These are phyloP conservation scores for Lomographa bimaculata DNA, from an alignment of 2,888 invertebrate genomes.

Conservation along the genomic window DNA sequence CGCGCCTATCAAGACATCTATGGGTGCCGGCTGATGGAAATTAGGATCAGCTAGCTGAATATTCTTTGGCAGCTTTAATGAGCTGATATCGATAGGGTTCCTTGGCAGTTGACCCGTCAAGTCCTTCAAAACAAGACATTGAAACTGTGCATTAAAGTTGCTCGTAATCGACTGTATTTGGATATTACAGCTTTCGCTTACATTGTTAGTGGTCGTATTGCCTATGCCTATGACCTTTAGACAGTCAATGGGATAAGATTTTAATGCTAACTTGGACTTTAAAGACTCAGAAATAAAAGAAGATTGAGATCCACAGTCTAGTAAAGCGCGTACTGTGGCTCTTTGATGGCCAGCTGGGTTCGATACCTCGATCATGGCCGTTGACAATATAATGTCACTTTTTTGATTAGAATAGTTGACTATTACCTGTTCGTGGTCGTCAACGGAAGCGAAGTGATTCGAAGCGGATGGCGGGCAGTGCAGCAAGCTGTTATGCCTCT, in stretches of 20 bases:
- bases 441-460: no score
- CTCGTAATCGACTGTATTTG: background rate
- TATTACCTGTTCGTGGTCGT: no score
- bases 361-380: no score
- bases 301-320: no score
- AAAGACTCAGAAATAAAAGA: no score
- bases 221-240: no score
- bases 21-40: background rate
- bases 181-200: background rate
- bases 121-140: background rate
- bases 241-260: no score
- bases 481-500: constrained; percentile 33
- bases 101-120: constrained; percentile 1
- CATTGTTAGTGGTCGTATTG: background rate
- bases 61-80: background rate
- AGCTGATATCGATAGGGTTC: background rate
- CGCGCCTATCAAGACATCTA: constrained; percentile 6
- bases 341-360: no score
- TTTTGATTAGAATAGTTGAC: no score
- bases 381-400: no score
- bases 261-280: no score
- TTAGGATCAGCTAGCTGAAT: constrained; percentile 8
- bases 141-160: background rate
- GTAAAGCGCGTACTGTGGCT: no score
- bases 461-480: constrained; percentile 12